These are phyloP conservation scores for Eriocheir sinensis DNA, from an alignment of 1,140 invertebrate genomes.

Conservation along the genomic window DNA sequence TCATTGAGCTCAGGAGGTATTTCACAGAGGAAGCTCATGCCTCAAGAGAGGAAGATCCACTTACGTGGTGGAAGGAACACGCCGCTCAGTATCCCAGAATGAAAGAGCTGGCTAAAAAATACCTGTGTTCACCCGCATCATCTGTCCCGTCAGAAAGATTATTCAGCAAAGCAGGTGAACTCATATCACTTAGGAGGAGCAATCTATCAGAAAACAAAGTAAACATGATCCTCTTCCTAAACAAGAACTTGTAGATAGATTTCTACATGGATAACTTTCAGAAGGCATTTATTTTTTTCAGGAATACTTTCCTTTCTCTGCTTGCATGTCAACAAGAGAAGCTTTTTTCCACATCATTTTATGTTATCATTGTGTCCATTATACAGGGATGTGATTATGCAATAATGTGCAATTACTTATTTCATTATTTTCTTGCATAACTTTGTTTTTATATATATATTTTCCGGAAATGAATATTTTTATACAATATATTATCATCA, in stretches of 20 bases:
- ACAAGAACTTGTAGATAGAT: constrained; percentile 30
- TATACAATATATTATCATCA: too few relatives aligned
- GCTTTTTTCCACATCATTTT: too few relatives aligned
- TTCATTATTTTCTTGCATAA: too few relatives aligned
- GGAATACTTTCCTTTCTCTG: too few relatives aligned
- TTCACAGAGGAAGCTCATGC: background rate
- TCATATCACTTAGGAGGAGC: background rate
- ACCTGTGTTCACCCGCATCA: constrained; percentile 21
- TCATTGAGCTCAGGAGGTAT: background rate
- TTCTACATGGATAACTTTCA: too few relatives aligned
- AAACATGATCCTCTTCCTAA: constrained; percentile 54
- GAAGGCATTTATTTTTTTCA: too few relatives aligned
- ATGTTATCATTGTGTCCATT: too few relatives aligned
- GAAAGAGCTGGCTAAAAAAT: background rate
- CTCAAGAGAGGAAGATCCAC: constrained; percentile 5
- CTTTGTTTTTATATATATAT: too few relatives aligned
- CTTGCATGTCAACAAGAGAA: too few relatives aligned
- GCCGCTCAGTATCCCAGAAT: background rate
- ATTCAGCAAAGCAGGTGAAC: constrained; percentile 33
- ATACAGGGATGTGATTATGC: too few relatives aligned
- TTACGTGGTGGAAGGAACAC: constrained; percentile 34
- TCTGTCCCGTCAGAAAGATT: constrained; percentile 41
- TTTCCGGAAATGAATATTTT: too few relatives aligned
- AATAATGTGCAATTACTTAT: too few relatives aligned
- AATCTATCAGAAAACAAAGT: constrained; percentile 31